These are phyloP conservation scores for Drosophila eugracilis DNA, from an alignment of 1,140 invertebrate genomes.

Conservation along the genomic window DNA sequence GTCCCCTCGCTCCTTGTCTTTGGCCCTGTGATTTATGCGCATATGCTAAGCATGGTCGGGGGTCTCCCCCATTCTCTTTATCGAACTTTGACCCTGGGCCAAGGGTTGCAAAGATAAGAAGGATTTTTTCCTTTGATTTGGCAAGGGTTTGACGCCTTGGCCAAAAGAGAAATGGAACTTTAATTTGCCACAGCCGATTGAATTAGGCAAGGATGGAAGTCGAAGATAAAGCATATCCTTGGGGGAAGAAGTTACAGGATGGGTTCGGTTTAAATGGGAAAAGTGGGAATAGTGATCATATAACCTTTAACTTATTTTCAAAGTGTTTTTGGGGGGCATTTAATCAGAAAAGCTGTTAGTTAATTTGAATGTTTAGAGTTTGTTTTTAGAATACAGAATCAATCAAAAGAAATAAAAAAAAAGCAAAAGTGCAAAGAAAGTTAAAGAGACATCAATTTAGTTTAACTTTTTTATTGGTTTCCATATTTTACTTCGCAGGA, in stretches of 20 bases:
- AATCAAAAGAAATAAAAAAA: neutral
- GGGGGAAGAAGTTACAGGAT: neutral
- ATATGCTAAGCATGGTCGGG: conserved; percentile 64
- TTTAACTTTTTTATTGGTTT: conserved; percentile 1
- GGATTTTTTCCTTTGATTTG: conserved; percentile 50
- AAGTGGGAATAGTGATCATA: neutral
- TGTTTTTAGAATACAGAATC: no score
- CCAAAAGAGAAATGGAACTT: conserved; percentile 68
- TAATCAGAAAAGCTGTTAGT: neutral
- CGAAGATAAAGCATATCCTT: conserved; percentile 9
- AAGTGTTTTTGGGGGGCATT: neutral
- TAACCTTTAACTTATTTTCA: neutral
- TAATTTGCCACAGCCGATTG: conserved; percentile 80
- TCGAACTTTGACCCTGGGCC: conserved; percentile 64
- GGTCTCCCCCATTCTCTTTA: neutral
- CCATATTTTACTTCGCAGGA: neutral
- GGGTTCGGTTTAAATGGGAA: neutral
- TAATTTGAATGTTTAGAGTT: neutral
- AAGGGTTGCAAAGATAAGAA: conserved; percentile 52
- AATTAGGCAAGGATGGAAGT: conserved; percentile 63
- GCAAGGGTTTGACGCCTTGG: conserved; percentile 62
- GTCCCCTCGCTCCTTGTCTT: conserved; percentile 23
- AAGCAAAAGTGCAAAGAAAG: neutral
- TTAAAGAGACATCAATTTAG: neutral
- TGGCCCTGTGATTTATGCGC: conserved; percentile 76